Evolutionary conservation across 2,888 invertebrate genomes (phyloP), one percentile per base, ranked within the genome.

Genomic region (Tigriopus californicus): DNA sequence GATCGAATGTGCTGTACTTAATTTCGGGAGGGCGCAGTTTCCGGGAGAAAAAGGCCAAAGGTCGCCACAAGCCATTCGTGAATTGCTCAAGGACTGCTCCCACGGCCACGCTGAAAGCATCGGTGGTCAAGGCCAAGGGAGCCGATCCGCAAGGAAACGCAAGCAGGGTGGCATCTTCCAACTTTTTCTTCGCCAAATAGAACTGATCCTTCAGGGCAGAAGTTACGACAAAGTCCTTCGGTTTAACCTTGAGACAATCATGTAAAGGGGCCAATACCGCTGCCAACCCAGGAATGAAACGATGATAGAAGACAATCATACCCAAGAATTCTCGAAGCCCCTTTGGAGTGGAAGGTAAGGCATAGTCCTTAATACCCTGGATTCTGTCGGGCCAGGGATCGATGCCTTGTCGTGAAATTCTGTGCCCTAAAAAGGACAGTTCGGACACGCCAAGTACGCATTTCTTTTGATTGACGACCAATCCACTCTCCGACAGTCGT

Each of bases 351-450:
- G 49, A 56, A 13, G 61, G 52, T n/a, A n/a, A n/a, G n/a, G n/a
- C n/a, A n/a, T n/a, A n/a, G n/a, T n/a, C n/a, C n/a, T n/a, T n/a
- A n/a, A n/a, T n/a, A n/a, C n/a, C n/a, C n/a, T n/a, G n/a, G n/a
- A n/a, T n/a, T n/a, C n/a, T n/a, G n/a, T n/a, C n/a, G n/a, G n/a
- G n/a, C n/a, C n/a, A n/a, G n/a, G n/a, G n/a, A n/a, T 44, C 15
- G 11, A 64, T 49, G 11, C 57, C 60, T 51, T 48, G 25, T 15
- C n/a, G n/a, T n/a, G 61, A 59, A 20, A 11, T 41, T 46, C 0
- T 58, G 47, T 63, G 61, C 13, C 63, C 63, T 15, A 63, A 47
- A 20, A 51, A 51, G 4, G n/a, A 8, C 5, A 51, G n/a, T 5
- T 15, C 24, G 10, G 51, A 51, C 5, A 13, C 51, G 2, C 51